phyloP scores from a whole-genome alignment of 1,140 invertebrate genomes.

The Drosophila sucinea region DNA sequence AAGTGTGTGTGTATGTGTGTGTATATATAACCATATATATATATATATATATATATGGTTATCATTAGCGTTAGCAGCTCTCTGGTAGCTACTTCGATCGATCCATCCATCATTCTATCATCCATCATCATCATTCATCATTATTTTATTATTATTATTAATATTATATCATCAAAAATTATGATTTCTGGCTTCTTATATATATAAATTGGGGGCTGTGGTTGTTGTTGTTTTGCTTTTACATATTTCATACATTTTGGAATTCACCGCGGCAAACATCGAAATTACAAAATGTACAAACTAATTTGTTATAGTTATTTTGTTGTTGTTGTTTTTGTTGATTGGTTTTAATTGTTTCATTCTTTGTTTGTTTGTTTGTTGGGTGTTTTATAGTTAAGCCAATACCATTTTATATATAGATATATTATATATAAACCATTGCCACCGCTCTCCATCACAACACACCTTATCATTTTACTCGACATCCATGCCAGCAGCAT shows the following conservation, averaged over 20 bases:
- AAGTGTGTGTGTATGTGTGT: constrained; percentile 10
- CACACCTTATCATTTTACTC: constrained; percentile 43
- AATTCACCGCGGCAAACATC: background rate
- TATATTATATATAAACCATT: constrained; percentile 26
- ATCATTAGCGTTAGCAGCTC: constrained; percentile 1
- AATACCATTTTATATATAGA: constrained; percentile 57
- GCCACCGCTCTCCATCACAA: background rate
- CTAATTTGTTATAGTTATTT: background rate
- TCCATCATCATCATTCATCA: constrained; percentile 54
- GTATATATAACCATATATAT: constrained; percentile 12
- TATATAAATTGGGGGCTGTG: background rate
- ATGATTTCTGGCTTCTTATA: constrained; percentile 14
- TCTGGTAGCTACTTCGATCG: background rate
- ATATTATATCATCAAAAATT: constrained; percentile 13
- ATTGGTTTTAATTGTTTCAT: constrained; percentile 1
- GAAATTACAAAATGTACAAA: constrained; percentile 8
- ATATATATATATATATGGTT: constrained; percentile 2
- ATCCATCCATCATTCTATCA: background rate
- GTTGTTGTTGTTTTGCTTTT: background rate
- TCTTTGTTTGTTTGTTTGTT: background rate
- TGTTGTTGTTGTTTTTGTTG: constrained; percentile 15
- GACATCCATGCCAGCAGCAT: constrained; percentile 60
- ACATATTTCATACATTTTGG: constrained; percentile 1
- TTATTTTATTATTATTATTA: background rate
- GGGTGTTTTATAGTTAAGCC: constrained; percentile 27